Evolutionary conservation across 2,797 vertebrate genomes (phyloP), one percentile per base, ranked within the genome.

Genomic region (Anguilla obscura): DNA sequence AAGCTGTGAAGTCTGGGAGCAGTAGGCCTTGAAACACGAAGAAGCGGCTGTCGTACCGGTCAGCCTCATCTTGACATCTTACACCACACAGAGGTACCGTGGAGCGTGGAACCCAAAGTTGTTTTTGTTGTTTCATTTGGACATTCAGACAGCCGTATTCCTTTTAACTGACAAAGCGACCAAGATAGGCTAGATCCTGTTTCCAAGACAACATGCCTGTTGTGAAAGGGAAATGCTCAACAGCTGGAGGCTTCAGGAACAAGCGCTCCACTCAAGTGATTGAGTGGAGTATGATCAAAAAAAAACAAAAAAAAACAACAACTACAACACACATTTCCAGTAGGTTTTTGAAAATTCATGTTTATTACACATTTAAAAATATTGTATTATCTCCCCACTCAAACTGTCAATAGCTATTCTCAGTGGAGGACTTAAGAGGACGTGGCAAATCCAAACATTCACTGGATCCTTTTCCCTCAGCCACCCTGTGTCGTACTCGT

Each of bases 131-230:
- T 50, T n/a, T 50, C 21, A 3, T 2, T 50, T 82, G 40, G 79
- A 82, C 8, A 3, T n/a, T 48, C 45, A 82, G 79, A n/a, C 79
- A 48, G 40, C 45, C 24, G 21, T 3, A 12, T 60, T 33, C 14
- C 84, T 85, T 66, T 9, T 21, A 85, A 45, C 54, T 63, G 5
- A 63, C 84, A 16, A 58, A 74, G 16, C 27, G 27, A 16, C 36
- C 18, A 24, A 0, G 84, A 66, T 54, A 58, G 27, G 54, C 30
- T 85, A 56, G 54, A 27, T 36, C 18, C 84, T 85, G 85, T 92
- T 91, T 91, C 89, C 71, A 90, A 88, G 91, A 93, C 88, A 92
- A 89, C 84, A 74, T 21, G 74, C 1, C 66, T 71, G 84, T 85
- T 87, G 87, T 69, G 63, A 69, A 36, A 71, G 69, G 84, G 87